A percentile compares a stretch with the other conserved stretches of the same genome.
These are phyloP conservation scores for Orius insidiosus DNA, from an alignment of 1,140 invertebrate genomes.

Conservation along the genomic window DNA sequence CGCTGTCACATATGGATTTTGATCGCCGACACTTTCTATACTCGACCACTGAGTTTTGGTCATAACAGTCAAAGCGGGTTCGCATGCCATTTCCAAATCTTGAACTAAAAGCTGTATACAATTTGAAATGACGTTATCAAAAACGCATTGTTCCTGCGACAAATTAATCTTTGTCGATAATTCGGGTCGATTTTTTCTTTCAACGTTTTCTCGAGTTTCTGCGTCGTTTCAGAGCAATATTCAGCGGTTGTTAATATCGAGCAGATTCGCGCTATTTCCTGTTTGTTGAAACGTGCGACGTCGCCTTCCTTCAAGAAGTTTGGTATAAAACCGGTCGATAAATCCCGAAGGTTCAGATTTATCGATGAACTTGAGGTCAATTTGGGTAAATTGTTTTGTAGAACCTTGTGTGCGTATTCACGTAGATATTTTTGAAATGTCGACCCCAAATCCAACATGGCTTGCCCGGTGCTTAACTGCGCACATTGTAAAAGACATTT, in stretches of 20 bases:
- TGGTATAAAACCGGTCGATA: constrained; percentile 48
- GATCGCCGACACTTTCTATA: constrained; percentile 88
- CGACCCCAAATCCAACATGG: constrained; percentile 69
- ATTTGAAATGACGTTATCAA: constrained; percentile 80
- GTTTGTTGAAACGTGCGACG: constrained; percentile 58
- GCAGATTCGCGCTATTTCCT: constrained; percentile 79
- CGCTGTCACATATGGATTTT: constrained; percentile 84
- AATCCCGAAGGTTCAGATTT: constrained; percentile 21
- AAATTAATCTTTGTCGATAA: constrained; percentile 72
- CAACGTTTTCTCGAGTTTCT: constrained; percentile 90
- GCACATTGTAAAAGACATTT: constrained; percentile 95
- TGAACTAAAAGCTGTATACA: constrained; percentile 88
- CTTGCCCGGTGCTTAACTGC: constrained; percentile 77
- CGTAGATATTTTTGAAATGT: constrained; percentile 91
- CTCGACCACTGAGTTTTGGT: constrained; percentile 83
- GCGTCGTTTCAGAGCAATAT: constrained; percentile 95
- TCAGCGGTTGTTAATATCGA: constrained; percentile 92
- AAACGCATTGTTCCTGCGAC: constrained; percentile 80
- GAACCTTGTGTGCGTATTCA: constrained; percentile 74
- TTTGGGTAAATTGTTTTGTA: constrained; percentile 75
- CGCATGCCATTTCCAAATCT: constrained; percentile 87
- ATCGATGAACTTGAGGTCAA: constrained; percentile 21
- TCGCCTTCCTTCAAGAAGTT: constrained; percentile 79
- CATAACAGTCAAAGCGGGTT: constrained; percentile 84
- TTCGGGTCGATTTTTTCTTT: constrained; percentile 73